These are phyloP conservation scores for Leptoclinus maculatus DNA, from an alignment of 2,797 vertebrate genomes.

Conservation along the genomic window DNA sequence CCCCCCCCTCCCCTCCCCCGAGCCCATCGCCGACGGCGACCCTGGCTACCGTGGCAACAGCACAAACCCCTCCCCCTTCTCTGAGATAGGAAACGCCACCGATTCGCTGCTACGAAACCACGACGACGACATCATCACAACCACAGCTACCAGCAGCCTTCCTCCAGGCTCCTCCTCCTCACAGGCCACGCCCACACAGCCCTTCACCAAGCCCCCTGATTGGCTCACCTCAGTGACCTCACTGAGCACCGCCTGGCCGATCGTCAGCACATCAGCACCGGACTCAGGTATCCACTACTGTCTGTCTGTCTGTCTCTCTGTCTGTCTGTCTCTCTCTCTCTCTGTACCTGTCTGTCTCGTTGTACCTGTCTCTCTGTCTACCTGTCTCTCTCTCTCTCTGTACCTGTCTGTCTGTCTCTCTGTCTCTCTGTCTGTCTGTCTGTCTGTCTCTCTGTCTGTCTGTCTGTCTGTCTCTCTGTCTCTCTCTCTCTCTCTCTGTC, in stretches of 20 bases:
- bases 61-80: conserved; percentile 42
- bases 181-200: conserved; percentile 51
- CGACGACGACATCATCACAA: no score
- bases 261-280: conserved; percentile 25
- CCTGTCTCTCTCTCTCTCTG: neutral
- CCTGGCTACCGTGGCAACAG: conserved; percentile 59
- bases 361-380: neutral
- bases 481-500: neutral
- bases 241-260: conserved; percentile 45
- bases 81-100: neutral
- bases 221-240: conserved; percentile 69
- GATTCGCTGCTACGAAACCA: rapidly evolving
- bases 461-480: no score
- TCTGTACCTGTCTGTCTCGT: neutral
- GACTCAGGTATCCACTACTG: conserved; percentile 55
- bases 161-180: neutral
- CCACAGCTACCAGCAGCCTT: no score
- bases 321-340: neutral
- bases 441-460: neutral
- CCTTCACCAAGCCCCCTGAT: conserved; percentile 51
- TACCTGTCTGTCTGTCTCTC: neutral
- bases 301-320: no score
- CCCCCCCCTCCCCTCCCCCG: conserved; percentile 44
- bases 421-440: neutral
- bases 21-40: conserved; percentile 35